A percentile compares a stretch with the other conserved stretches of the same genome.
These are phyloP conservation scores for Papilio xuthus DNA, from an alignment of 1,140 invertebrate genomes.

Conservation along the genomic window DNA sequence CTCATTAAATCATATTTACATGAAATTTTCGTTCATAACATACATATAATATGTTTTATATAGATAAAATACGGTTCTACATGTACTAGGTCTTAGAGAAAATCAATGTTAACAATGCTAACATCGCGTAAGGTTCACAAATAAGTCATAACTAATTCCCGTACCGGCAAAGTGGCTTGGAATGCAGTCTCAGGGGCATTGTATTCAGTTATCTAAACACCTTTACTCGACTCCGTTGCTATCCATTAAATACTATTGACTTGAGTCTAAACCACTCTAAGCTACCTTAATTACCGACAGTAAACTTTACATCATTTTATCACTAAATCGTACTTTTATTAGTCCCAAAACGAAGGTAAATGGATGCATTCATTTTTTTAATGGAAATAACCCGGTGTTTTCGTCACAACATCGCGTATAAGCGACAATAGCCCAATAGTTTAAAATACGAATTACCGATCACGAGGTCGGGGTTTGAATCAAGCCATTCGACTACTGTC, in stretches of 20 bases:
- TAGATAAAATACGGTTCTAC: not conserved
- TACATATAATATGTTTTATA: not conserved
- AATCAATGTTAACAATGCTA: conserved; percentile 24
- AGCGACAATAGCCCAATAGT: no score
- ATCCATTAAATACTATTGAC: conserved; percentile 47
- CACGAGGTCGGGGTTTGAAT: no score
- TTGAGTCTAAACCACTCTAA: conserved; percentile 7
- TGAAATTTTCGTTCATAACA: not conserved
- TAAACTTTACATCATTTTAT: not conserved
- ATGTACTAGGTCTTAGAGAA: not conserved
- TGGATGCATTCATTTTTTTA: not conserved
- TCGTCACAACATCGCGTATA: no score
- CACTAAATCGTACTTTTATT: not conserved
- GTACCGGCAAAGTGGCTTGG: conserved; percentile 56
- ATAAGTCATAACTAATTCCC: conserved; percentile 66
- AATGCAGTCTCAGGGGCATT: conserved; percentile 65
- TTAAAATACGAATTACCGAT: no score
- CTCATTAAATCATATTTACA: not conserved
- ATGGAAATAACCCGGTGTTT: not conserved
- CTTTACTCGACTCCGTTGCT: conserved; percentile 46
- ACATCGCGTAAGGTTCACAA: conserved; percentile 50
- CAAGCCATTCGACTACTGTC: no score
- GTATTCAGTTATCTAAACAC: conserved; percentile 71
- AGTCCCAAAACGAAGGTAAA: not conserved
- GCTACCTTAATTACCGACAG: conserved; percentile 18